These are phyloP conservation scores for Dicyrtomina minuta DNA, from an alignment of 2,888 invertebrate genomes.

Conservation along the genomic window DNA sequence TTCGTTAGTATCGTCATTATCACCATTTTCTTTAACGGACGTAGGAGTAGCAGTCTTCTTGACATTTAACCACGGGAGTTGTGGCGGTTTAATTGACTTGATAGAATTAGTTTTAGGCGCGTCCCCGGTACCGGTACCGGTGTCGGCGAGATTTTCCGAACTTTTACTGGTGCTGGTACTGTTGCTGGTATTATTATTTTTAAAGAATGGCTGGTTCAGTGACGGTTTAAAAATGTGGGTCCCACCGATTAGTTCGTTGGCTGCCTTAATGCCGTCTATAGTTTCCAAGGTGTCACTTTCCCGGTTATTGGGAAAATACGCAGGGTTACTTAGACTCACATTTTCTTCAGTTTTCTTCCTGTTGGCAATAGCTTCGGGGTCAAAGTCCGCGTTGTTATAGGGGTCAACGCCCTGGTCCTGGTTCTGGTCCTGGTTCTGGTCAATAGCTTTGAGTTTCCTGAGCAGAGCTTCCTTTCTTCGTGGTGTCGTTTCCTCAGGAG, in stretches of 20 bases:
- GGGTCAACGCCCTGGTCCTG: too few relatives aligned
- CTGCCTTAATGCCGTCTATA: background rate
- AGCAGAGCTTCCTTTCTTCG: constrained; percentile 3
- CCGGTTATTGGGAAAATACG: background rate
- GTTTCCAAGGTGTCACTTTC: background rate
- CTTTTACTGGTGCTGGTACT: background rate
- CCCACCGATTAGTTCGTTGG: background rate
- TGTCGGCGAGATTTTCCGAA: background rate
- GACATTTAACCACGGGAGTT: constrained; percentile 5
- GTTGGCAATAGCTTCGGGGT: background rate
- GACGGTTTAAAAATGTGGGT: constrained; percentile 8
- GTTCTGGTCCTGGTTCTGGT: too few relatives aligned
- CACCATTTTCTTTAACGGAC: too few relatives aligned
- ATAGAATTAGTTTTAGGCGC: background rate
- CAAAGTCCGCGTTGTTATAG: too few relatives aligned
- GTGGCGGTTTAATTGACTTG: background rate
- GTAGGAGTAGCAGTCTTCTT: too few relatives aligned
- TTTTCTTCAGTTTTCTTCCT: constrained; percentile 8
- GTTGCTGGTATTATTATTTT: background rate
- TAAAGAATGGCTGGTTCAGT: constrained; percentile 18
- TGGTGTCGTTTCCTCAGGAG: constrained; percentile 1
- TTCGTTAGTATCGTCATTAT: background rate
- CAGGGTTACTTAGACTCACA: constrained; percentile 8
- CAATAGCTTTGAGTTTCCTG: constrained; percentile 8
- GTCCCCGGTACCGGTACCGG: background rate